Percentiles rank a stretch among this genome's conserved stretches.
Evolutionary conservation across 2,797 vertebrate genomes (phyloP).

Genomic region (Zenarchopterus dispar): DNA sequence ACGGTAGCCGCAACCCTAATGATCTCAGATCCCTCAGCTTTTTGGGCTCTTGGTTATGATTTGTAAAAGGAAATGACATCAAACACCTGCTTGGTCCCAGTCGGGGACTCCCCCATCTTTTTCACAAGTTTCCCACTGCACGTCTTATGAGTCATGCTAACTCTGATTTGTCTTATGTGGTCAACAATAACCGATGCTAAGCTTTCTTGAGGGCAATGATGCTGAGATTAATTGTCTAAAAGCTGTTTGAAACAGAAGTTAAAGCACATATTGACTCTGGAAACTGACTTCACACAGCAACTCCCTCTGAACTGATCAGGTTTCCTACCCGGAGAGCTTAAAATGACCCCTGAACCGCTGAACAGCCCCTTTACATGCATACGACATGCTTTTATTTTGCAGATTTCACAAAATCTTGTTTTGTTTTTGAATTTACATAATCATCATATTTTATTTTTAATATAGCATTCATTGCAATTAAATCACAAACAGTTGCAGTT

Average conservation of each 20-base stretch:
- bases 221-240: background rate
- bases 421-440: too few species aligned
- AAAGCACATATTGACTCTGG: background rate
- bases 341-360: too few species aligned
- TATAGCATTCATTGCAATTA: too few species aligned
- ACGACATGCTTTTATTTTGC: too few species aligned
- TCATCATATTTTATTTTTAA: too few species aligned
- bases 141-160: constrained; percentile 25
- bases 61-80: constrained; percentile 45
- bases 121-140: constrained; percentile 14
- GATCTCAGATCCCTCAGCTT: constrained; percentile 44
- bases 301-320: too few species aligned
- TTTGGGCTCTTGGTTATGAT: constrained; percentile 33
- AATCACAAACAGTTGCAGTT: too few species aligned
- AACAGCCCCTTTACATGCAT: too few species aligned
- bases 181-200: background rate
- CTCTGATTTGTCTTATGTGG: constrained; percentile 16
- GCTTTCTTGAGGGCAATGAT: background rate
- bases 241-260: background rate
- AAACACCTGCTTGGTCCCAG: constrained; percentile 34
- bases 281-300: background rate
- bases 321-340: too few species aligned
- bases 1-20: constrained; percentile 58
- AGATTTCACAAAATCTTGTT: too few species aligned
- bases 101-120: constrained; percentile 29